Evolutionary conservation across 2,797 vertebrate genomes (phyloP).

Genomic region (Cuculus canorus): DNA sequence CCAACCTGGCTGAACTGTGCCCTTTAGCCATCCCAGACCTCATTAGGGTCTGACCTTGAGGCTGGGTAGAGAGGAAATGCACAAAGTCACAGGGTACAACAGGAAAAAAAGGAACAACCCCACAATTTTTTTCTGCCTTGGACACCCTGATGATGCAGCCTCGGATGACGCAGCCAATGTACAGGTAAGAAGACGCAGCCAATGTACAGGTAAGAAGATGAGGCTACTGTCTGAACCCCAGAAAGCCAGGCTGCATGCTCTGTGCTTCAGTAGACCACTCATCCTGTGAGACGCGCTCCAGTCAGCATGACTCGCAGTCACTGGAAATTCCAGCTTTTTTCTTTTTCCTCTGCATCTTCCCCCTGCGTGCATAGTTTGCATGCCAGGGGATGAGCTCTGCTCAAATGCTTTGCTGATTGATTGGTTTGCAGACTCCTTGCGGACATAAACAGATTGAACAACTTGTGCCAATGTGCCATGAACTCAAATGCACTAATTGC

Average conservation of each 20-base stretch:
- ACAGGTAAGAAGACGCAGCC: too few relatives aligned
- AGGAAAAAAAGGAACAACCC: not conserved
- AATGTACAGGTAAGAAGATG: not conserved
- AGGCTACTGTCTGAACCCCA: not conserved
- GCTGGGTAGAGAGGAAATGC: not conserved
- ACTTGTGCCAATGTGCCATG: not conserved
- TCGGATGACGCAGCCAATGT: not conserved
- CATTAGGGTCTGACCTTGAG: not conserved
- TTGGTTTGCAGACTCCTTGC: not conserved
- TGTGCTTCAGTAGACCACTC: not conserved
- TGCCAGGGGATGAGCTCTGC: conserved; percentile 25
- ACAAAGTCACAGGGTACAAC: not conserved
- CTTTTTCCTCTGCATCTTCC: not conserved
- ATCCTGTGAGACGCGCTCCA: not conserved
- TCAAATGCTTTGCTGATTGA: not conserved
- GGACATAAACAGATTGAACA: not conserved
- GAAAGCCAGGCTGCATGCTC: not conserved
- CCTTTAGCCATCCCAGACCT: not conserved
- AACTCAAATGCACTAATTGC: not conserved
- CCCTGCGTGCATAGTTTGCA: not conserved
- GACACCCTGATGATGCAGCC: not conserved
- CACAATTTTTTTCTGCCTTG: not conserved
- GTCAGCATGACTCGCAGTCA: not conserved
- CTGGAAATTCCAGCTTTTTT: conserved; percentile 29
- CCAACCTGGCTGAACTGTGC: not conserved